phyloP scores from a whole-genome alignment of 2,113 vertebrate genomes.

The Seriola dumerili region DNA sequence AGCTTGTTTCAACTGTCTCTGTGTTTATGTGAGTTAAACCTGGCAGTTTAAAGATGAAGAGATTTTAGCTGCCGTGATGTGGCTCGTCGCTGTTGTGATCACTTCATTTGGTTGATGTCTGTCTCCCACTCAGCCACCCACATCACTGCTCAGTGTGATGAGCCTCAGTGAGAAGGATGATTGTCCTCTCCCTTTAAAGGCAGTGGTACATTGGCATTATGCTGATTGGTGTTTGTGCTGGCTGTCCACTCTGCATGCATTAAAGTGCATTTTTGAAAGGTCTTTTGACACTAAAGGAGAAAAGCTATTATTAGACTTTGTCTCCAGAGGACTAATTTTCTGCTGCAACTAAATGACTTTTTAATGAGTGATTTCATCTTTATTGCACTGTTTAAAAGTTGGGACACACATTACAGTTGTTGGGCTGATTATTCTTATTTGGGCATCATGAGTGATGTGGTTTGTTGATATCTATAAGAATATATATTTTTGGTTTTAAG shows the following conservation, averaged over 20 bases:
- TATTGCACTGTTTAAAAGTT: too few relatives aligned
- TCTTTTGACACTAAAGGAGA: conserved; percentile 15
- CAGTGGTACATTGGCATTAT: neutral
- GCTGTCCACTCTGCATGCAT: conserved; percentile 2
- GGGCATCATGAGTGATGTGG: too few relatives aligned
- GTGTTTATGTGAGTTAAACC: conserved; percentile 23
- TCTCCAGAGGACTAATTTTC: too few relatives aligned
- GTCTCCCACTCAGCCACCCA: conserved; percentile 38
- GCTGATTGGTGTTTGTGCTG: neutral
- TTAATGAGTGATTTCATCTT: too few relatives aligned
- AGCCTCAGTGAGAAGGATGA: conserved; percentile 18
- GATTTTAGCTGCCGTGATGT: conserved; percentile 35
- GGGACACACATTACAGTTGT: too few relatives aligned
- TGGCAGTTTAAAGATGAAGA: conserved; percentile 48
- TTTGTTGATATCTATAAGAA: too few relatives aligned
- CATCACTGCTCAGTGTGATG: conserved; percentile 24
- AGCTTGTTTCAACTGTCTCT: neutral
- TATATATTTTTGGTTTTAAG: too few relatives aligned
- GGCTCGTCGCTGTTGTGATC: conserved; percentile 32
- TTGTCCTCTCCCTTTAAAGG: conserved; percentile 23
- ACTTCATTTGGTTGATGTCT: conserved; percentile 50
- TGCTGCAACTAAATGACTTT: too few relatives aligned
- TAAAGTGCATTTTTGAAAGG: conserved; percentile 12
- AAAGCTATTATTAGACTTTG: neutral
- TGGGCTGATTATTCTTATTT: too few relatives aligned